Conservation (phyloP, 2,113 vertebrate genomes). For the Symphodus melops region DNA sequence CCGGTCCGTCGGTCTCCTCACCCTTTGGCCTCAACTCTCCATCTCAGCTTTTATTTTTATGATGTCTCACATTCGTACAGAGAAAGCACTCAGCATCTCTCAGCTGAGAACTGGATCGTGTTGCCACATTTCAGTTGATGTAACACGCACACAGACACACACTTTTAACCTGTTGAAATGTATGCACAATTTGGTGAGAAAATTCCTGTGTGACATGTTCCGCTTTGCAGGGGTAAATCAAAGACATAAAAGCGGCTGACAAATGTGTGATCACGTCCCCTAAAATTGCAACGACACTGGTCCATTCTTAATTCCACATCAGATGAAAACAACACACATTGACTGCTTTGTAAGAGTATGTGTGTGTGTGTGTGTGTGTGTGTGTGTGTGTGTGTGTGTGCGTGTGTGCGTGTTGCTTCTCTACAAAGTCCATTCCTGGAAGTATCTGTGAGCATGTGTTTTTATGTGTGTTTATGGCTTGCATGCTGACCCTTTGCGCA, state of each 20-base stretch:
- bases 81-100: conserved; percentile 1
- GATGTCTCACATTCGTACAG: conserved; percentile 31
- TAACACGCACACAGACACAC: neutral
- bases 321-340: conserved; percentile 51
- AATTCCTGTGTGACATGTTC: neutral
- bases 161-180: neutral
- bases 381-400: conserved; percentile 29
- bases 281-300: neutral
- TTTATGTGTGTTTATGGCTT: conserved; percentile 48
- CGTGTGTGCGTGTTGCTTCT: conserved; percentile 3
- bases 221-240: neutral
- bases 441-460: conserved; percentile 19
- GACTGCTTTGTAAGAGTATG: conserved; percentile 32
- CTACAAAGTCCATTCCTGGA: conserved; percentile 11
- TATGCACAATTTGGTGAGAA: too few relatives aligned
- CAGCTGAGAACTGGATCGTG: neutral
- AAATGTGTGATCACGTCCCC: neutral
- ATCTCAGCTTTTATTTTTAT: conserved; percentile 57
- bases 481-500: conserved; percentile 39
- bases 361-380: conserved; percentile 26
- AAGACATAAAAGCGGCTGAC: neutral
- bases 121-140: conserved; percentile 4
- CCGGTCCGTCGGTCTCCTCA: conserved; percentile 15
- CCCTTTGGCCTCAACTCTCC: conserved; percentile 30
- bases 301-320: conserved; percentile 22